Base-by-base conservation (phyloP, 2,797 vertebrate genomes). In the Adelosebastes latens region DNA sequence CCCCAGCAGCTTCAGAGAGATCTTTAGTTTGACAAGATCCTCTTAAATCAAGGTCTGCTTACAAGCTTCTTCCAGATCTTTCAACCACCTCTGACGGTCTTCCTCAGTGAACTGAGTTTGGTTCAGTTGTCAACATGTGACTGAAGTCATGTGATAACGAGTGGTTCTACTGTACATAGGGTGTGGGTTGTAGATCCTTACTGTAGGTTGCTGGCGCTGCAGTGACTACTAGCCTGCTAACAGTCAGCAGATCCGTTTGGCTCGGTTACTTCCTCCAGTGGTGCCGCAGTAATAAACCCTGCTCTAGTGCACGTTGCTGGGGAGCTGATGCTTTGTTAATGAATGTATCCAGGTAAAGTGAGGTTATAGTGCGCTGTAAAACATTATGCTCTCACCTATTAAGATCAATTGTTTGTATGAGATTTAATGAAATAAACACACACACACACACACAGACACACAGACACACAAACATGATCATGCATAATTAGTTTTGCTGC, bases 321-420 rank as follows among this genome's bases (percentile, higher is more conserved):
- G 25, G 20, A 39, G 58, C 59, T 36, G 27, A 64, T 42, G 24
- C 42, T 70, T 53, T 52, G 24, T 56, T 74, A 56, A 61, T 76
- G 24, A 65, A 63, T 59, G 64, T 22, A 5, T 82, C 18, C 32
- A 80, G 68, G 63, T 83, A 70, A 85, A 55, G 46, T 36, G 55
- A 62, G 59, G 59, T 65, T 65, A 39, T 20, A 52, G 27, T 22
- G 25, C 0, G 6, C 34, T 67, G 65, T 67, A 70, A 74, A 77
- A 61, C 59, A 66, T 61, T n/a, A 29, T 14, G 49, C 18, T 61
- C 6, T 52, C 18, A 53, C 16, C 8, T 67, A 53, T 73, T 66
- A 70, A 58, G 9, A 69, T 56, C 13, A 72, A 25, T 29, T 49
- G 29, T 73, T 75, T 55, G 22, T n/a, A 77, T 25, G 20, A 20